Conservation (phyloP, 2,888 invertebrate species). For the Drosophila kambysellisi region DNA sequence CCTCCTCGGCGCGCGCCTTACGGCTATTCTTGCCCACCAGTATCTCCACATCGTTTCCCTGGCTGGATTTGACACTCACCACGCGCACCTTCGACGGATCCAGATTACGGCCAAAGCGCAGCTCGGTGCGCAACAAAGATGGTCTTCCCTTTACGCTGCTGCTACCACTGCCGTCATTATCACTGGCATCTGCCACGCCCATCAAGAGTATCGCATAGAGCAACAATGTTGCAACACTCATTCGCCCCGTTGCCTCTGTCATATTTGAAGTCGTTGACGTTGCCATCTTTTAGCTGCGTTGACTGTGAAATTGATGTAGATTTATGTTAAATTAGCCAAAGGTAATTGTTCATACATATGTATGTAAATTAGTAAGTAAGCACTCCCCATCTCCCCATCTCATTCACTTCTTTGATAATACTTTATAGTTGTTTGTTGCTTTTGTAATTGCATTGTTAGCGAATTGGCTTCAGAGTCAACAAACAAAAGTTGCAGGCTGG, state of each 20-base stretch:
- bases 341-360: slow-evolving; percentile 32
- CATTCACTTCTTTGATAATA: neutral
- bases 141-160: slow-evolving; percentile 83
- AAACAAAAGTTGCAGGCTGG: neutral
- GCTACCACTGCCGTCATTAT: slow-evolving; percentile 13
- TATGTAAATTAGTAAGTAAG: neutral
- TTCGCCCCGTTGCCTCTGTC: slow-evolving; percentile 28
- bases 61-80: slow-evolving; percentile 90
- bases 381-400: neutral
- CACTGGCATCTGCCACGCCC: slow-evolving; percentile 34
- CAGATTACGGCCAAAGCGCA: slow-evolving; percentile 91
- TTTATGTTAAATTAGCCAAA: slow-evolving; percentile 46
- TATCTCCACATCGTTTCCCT: slow-evolving; percentile 91
- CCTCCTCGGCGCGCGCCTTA: slow-evolving; percentile 70
- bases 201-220: slow-evolving; percentile 31
- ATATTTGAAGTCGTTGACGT: slow-evolving; percentile 33
- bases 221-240: slow-evolving; percentile 34
- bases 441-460: neutral
- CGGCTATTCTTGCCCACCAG: slow-evolving; percentile 82
- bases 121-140: slow-evolving; percentile 89
- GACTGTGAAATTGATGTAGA: slow-evolving; percentile 54
- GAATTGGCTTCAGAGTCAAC: neutral
- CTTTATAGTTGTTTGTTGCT: neutral
- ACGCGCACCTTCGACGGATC: slow-evolving; percentile 91
- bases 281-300: slow-evolving; percentile 48